Base-by-base conservation (phyloP, 2,113 vertebrate species). In the Brienomyrus brachyistius region DNA sequence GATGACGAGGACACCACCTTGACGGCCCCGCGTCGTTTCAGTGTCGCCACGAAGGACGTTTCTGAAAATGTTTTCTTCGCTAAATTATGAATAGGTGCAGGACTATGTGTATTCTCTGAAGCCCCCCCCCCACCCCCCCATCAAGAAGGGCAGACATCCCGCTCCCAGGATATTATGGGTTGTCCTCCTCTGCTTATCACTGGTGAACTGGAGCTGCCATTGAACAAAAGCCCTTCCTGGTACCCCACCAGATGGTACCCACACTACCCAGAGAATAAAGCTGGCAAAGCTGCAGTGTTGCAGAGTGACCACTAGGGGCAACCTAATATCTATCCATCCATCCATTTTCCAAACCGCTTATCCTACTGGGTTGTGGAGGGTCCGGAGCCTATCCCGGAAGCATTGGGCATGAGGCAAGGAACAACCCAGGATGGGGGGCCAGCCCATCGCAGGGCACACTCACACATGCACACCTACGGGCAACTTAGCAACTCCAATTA, bases 1-100 rank as follows among this genome's bases (percentile, higher is more conserved):
- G 90, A 85, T 95, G 94, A 95, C 91, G 5, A 15, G 47, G 8
- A 19, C 17, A 4, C 15, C 35, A 11, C 6, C 50, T n/a, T 1
- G 74, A 74, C 10, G 4, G 13, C 31, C 4, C 3, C 10, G 35
- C 15, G 8, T 43, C 35, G 35, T 6, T 8, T 17, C 4, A 40
- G 74, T 8, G 35, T 43, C 40, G 2, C 74, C 6, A 40, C 0
- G 6, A 35, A 43, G 74, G 74, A 17, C 23, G 8, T 11, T 27
- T 35, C 31, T 17, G 66, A n/a, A 62, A 62, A 3, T 4, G 4
- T 77, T 77, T 40, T 40, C 31, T 17, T 40, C 5, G 1, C 15
- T 77, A 17, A 40, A 31, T 77, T 17, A 77, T 0, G 0, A 40
- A 77, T 13, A 31, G 70, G 11, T 74, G 11, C 4, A 35, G 66